These are phyloP conservation scores for Cantharis flavilabris DNA, from an alignment of 2,888 invertebrate species.

Conservation along the genomic window DNA sequence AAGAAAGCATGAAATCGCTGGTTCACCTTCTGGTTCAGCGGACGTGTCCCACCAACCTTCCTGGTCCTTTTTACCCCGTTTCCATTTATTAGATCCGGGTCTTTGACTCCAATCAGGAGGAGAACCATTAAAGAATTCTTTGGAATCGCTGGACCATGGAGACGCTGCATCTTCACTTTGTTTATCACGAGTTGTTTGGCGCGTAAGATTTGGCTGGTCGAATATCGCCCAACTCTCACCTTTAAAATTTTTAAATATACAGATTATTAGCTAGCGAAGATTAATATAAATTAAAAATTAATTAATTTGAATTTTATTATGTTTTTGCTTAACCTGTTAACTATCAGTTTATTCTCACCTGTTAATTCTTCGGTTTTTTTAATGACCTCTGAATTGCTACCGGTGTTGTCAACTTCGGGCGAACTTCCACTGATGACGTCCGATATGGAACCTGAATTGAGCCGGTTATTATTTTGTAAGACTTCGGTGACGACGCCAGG, in stretches of 20 bases:
- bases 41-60: conserved; percentile 57
- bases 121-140: conserved; percentile 60
- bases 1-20: neutral
- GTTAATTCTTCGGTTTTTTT: conserved; percentile 51
- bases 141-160: conserved; percentile 80
- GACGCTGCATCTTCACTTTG: conserved; percentile 64
- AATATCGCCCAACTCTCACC: conserved; percentile 66
- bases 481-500: conserved; percentile 52
- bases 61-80: conserved; percentile 51
- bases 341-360: conserved; percentile 39
- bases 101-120: conserved; percentile 57
- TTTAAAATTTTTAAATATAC: neutral
- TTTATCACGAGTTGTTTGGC: conserved; percentile 44
- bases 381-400: conserved; percentile 48
- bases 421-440: conserved; percentile 68
- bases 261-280: no score
- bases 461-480: conserved; percentile 47
- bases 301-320: no score
- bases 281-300: no score
- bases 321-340: no score
- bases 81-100: conserved; percentile 55
- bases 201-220: conserved; percentile 53
- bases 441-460: conserved; percentile 66
- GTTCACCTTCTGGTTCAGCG: conserved; percentile 50
- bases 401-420: conserved; percentile 63